A percentile compares a stretch with the other conserved stretches of the same genome.
Evolutionary conservation across 2,888 invertebrate species (phyloP).

Genomic region (Lapara coniferarum): DNA sequence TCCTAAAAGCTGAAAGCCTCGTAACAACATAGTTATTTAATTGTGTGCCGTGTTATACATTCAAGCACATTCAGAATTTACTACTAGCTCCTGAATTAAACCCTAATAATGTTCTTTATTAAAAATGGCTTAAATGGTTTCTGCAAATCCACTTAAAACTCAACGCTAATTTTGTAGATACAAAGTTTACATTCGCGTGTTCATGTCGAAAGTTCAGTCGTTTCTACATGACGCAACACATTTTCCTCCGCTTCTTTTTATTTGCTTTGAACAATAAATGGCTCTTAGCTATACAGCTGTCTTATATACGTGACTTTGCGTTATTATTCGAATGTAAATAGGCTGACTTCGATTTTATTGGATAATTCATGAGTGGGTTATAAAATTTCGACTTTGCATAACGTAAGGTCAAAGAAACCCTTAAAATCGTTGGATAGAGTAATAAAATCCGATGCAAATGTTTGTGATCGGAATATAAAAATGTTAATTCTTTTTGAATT

Average conservation of each 20-base stretch:
- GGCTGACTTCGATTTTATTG: constrained; percentile 62
- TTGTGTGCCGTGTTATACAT: constrained; percentile 59
- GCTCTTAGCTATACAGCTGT: constrained; percentile 64
- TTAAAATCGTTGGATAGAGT: constrained; percentile 46
- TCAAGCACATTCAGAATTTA: constrained; percentile 69
- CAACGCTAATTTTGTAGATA: constrained; percentile 35
- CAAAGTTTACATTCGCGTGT: constrained; percentile 40
- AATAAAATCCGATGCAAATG: constrained; percentile 46
- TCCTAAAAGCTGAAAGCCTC: constrained; percentile 46
- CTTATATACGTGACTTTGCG: constrained; percentile 61
- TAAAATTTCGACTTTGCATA: constrained; percentile 55
- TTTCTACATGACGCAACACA: constrained; percentile 47
- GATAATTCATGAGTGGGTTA: constrained; percentile 59
- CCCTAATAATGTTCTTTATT: constrained; percentile 54
- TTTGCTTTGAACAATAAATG: constrained; percentile 76
- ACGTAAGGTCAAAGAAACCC: constrained; percentile 49
- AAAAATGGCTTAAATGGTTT: constrained; percentile 42
- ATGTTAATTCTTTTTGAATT: constrained; percentile 23
- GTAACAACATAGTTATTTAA: constrained; percentile 55
- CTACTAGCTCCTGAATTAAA: constrained; percentile 69
- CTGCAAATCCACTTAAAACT: constrained; percentile 37
- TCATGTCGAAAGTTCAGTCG: constrained; percentile 38
- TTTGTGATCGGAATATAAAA: constrained; percentile 44
- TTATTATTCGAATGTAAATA: constrained; percentile 64
- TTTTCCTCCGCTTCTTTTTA: constrained; percentile 69